Base-by-base conservation (phyloP, 2,888 invertebrate species). In the Scaptomyza reducta region DNA sequence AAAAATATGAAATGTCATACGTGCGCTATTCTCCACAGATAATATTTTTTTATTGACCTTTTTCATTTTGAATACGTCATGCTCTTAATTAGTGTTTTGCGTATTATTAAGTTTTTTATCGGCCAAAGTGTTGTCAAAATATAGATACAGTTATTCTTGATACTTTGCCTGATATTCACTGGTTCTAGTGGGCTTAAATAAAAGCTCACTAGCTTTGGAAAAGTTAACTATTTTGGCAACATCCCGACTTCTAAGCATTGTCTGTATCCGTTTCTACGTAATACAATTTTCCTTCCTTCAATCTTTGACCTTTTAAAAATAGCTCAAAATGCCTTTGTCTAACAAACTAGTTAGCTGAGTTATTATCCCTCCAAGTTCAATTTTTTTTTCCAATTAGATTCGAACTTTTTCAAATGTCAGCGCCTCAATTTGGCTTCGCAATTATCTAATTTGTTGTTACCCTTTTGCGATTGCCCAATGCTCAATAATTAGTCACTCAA, bases 401-500 rank as follows among this genome's bases (percentile, higher is more conserved):
- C 14, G 60, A 73, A 77, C 70, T 74, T 78, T 81, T 63, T 25
- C 64, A 82, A 82, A 79, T 87, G 77, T 82, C 80, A 85, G 85
- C 71, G 50, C 7, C 56, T 82, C 83, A 79, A 79, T 84, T 79
- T 68, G 50, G 50, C 65, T 60, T 35, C 64, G 60, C 78, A 81
- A 65, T 77, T 82, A 75, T 81, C 70, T 70, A 80, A 85, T 80
- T 80, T 49, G 18, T 18, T n/a, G 49, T 33, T 33, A 33, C 31
- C 33, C 33, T 33, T 49, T 33, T 70, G 59, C 58, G 59, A 10
- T 78, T 75, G 68, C 64, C 65, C 64, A 85, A 76, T 81, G 60
- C 60, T 61, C 88, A 82, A 82, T 77, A 87, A 82, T 87, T 85
- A 85, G 71, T 72, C 67, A 54, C 41, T 13, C 6, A 10, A 31